These are phyloP conservation scores for Oceanodroma tethys DNA, from an alignment of 2,113 vertebrate genomes.

Conservation along the genomic window DNA sequence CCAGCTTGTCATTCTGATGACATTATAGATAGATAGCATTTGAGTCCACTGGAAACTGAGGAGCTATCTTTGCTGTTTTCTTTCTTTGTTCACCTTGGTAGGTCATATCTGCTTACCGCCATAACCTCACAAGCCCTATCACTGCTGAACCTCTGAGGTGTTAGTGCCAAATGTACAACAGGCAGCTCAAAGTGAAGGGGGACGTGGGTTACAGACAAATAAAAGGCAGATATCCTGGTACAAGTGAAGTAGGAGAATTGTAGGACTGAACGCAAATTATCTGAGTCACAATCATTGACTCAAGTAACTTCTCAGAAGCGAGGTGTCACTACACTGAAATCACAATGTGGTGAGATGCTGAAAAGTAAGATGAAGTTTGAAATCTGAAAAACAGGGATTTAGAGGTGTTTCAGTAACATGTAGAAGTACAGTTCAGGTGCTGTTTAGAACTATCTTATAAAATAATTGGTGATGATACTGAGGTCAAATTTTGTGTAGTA, in stretches of 20 bases:
- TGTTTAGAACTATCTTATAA: not conserved
- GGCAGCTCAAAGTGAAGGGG: not conserved
- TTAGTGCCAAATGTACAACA: not conserved
- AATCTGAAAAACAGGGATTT: not conserved
- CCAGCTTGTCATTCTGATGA: not conserved
- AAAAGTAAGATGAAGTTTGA: not conserved
- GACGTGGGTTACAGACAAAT: not conserved
- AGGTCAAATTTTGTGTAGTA: not conserved
- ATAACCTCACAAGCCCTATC: not conserved
- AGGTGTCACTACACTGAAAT: not conserved
- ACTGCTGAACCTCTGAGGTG: not conserved
- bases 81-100: not conserved
- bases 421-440: not conserved
- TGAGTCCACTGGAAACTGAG: not conserved
- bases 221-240: not conserved
- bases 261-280: not conserved
- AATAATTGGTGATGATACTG: not conserved
- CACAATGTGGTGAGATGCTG: not conserved
- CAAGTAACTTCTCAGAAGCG: not conserved
- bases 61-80: not conserved
- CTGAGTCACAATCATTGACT: not conserved
- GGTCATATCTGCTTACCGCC: not conserved
- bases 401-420: not conserved
- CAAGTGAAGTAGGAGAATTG: not conserved
- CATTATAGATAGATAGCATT: not conserved